Conservation (phyloP, 2,113 vertebrate genomes). For the Crotalus helleri region DNA sequence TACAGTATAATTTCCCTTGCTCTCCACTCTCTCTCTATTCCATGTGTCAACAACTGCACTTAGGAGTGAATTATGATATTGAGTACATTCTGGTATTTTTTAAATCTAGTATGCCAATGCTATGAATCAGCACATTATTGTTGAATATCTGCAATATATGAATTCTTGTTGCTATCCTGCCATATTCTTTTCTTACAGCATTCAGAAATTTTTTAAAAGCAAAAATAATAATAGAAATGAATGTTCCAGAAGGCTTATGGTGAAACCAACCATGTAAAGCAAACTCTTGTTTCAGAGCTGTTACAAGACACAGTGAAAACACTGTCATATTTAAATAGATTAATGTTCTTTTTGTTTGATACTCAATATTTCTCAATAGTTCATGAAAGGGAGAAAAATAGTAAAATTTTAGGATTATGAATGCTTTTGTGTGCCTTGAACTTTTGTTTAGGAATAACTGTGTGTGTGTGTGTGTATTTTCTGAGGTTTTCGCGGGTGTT, state of each 20-base stretch:
- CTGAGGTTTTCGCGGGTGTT: too few species aligned
- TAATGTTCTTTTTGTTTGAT: too few species aligned
- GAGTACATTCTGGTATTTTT: not conserved
- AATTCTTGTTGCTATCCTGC: not conserved
- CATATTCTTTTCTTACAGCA: not conserved
- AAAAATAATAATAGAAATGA: not conserved
- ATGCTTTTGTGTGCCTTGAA: not conserved
- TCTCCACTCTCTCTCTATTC: not conserved
- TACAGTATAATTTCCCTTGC: not conserved
- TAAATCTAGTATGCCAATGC: not conserved
- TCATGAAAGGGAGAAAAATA: conserved; percentile 19
- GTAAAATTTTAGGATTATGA: not conserved
- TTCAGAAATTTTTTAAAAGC: not conserved
- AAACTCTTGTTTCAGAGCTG: not conserved
- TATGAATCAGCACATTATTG: not conserved
- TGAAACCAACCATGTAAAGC: not conserved
- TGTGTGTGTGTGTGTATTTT: too few species aligned
- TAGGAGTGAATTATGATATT: not conserved
- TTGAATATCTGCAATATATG: not conserved
- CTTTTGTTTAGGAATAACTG: conserved; percentile 8
- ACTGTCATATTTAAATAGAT: not conserved
- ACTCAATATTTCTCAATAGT: not conserved
- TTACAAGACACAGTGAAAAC: not conserved
- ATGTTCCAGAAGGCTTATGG: not conserved
- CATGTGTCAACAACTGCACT: not conserved